A percentile compares a stretch with the other conserved stretches of the same genome.
phyloP scores from a whole-genome alignment of 2,888 invertebrate genomes.

The Drosophila diplacantha region DNA sequence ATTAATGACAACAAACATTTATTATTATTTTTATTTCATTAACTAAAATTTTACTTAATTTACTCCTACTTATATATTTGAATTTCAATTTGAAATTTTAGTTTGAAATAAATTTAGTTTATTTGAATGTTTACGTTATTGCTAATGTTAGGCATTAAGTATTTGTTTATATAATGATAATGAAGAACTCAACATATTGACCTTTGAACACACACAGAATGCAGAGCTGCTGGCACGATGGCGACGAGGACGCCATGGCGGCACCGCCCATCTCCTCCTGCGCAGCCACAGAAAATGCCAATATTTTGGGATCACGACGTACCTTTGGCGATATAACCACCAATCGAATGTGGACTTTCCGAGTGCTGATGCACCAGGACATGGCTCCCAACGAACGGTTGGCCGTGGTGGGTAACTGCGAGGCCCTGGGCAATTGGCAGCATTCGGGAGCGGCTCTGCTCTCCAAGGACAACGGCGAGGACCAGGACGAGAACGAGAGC shows the following conservation, averaged over 20 bases:
- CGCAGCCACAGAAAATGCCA: slow-evolving; percentile 14
- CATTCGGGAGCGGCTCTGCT: slow-evolving; percentile 81
- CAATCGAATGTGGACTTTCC: slow-evolving; percentile 79
- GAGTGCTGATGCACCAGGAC: slow-evolving; percentile 79
- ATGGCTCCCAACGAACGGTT: slow-evolving; percentile 82
- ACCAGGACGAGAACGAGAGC: slow-evolving; percentile 73
- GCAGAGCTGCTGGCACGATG: slow-evolving; percentile 73
- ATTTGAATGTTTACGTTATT: not conserved
- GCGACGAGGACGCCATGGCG: slow-evolving; percentile 69
- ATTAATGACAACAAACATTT: not conserved
- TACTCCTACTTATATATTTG: no score
- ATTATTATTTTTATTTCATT: no score
- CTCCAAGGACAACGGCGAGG: slow-evolving; percentile 77
- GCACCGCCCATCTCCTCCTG: slow-evolving; percentile 50
- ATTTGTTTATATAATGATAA: not conserved
- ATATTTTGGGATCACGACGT: slow-evolving; percentile 24
- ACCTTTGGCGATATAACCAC: slow-evolving; percentile 60
- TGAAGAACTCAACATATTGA: not conserved
- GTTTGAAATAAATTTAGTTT: not conserved
- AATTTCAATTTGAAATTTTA: not conserved
- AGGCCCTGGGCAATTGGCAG: slow-evolving; percentile 85
- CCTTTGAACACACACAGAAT: slow-evolving; percentile 5
- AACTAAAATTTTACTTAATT: no score
- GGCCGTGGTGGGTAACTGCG: slow-evolving; percentile 84
- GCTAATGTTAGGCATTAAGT: not conserved